Evolutionary conservation across 2,797 vertebrate species (phyloP).

Genomic region (Scarus forsteni): DNA sequence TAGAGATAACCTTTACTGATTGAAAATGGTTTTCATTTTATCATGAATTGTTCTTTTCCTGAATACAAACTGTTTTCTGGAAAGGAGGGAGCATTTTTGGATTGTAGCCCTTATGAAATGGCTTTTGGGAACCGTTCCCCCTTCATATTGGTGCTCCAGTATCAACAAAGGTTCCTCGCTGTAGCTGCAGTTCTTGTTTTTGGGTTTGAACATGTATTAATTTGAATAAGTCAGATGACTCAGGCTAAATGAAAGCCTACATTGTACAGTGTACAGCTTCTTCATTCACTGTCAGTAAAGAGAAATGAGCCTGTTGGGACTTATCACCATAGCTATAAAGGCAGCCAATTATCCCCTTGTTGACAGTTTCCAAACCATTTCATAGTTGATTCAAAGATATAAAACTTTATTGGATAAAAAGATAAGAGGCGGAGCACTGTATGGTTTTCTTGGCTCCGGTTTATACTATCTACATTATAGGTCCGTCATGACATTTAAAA

Average conservation of each 20-base stretch:
- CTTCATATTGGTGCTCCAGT: no score
- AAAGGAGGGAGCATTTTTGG: no score
- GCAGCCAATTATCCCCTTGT: conserved; percentile 94
- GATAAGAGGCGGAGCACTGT: conserved; percentile 90
- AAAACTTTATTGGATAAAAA: conserved; percentile 98
- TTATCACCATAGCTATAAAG: conserved; percentile 96
- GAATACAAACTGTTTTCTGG: no score
- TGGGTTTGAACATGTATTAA: conserved; percentile 11
- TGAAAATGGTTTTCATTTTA: no score
- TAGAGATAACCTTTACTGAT: no score
- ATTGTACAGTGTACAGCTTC: conserved; percentile 65
- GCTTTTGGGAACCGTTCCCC: no score
- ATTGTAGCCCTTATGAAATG: no score
- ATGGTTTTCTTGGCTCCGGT: conserved; percentile 90
- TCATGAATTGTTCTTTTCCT: no score
- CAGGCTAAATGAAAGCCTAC: conserved; percentile 23
- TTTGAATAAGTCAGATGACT: conserved; percentile 22
- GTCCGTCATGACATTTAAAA: conserved; percentile 98
- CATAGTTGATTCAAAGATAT: conserved; percentile 98
- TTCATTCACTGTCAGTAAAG: conserved; percentile 92
- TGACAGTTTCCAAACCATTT: conserved; percentile 95
- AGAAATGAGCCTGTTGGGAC: conserved; percentile 92
- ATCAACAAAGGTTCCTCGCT: neutral
- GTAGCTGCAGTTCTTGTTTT: neutral
- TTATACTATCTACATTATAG: conserved; percentile 93